Evolutionary conservation across 2,113 vertebrate genomes (phyloP).

Genomic region (Oreochromis niloticus): DNA sequence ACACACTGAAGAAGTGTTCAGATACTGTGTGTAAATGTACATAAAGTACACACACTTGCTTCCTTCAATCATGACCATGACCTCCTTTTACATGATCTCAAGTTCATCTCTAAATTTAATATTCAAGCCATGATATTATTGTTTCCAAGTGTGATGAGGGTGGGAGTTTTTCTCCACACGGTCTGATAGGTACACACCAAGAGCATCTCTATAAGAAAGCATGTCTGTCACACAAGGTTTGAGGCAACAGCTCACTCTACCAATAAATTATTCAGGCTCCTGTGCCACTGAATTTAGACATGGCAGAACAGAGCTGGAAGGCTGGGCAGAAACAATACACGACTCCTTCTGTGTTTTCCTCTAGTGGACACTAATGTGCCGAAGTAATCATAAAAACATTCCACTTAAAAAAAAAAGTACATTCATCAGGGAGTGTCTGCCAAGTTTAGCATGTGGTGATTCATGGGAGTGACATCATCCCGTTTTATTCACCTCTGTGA

Average conservation of each 20-base stretch:
- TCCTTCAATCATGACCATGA: not conserved
- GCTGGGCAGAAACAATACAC: not conserved
- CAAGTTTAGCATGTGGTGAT: not conserved
- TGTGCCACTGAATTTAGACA: slow-evolving; percentile 57
- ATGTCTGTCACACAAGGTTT: slow-evolving; percentile 30
- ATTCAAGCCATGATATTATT: not conserved
- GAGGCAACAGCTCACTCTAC: slow-evolving; percentile 42
- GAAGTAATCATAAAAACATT: not conserved
- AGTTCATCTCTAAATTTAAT: not conserved
- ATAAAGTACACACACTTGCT: not conserved
- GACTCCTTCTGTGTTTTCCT: not conserved
- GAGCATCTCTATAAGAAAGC: slow-evolving; percentile 55
- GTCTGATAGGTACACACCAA: not conserved
- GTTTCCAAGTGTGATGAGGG: not conserved
- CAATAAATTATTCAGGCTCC: slow-evolving; percentile 71
- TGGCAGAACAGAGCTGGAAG: slow-evolving; percentile 8
- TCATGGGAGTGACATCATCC: slow-evolving; percentile 15
- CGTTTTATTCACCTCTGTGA: not conserved
- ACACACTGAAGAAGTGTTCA: not conserved
- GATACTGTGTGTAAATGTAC: not conserved
- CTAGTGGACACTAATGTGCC: not conserved
- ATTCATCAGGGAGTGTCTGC: not conserved
- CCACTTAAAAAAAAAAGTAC: not conserved
- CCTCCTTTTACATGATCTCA: not conserved
- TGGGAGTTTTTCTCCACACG: not conserved